These are phyloP conservation scores for Belgica antarctica DNA, from an alignment of 2,888 invertebrate species.

Conservation along the genomic window DNA sequence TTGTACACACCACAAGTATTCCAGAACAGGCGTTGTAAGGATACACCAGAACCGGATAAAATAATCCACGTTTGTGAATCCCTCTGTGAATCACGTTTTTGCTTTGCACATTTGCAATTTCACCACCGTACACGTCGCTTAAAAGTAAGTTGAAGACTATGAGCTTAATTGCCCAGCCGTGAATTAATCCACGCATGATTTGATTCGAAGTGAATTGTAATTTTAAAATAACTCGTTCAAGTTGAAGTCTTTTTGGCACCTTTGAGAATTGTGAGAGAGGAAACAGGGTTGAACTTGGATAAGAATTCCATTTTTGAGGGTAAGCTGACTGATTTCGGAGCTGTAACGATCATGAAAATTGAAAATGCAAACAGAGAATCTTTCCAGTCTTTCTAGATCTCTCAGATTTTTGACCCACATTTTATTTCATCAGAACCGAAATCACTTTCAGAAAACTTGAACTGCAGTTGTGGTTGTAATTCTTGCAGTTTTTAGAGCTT, in stretches of 20 bases:
- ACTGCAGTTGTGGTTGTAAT: not conserved
- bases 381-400: not conserved
- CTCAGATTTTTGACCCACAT: not conserved
- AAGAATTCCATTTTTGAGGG: not conserved
- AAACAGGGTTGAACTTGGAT: not conserved
- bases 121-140: not conserved
- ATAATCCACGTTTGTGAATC: constrained; percentile 12
- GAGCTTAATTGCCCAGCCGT: not conserved
- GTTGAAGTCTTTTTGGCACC: not conserved
- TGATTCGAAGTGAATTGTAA: too few relatives aligned
- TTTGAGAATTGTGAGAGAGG: not conserved
- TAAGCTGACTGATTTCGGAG: not conserved
- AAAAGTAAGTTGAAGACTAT: not conserved
- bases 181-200: too few relatives aligned
- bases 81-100: not conserved
- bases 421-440: not conserved
- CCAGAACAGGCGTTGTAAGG: constrained; percentile 31
- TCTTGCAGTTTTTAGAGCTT: not conserved
- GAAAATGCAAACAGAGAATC: constrained; percentile 1
- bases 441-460: not conserved
- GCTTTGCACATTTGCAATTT: not conserved
- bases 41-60: constrained; percentile 26
- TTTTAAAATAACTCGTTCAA: not conserved
- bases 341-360: not conserved
- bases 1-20: constrained; percentile 63